These are phyloP conservation scores for Cephus runcator DNA, from an alignment of 2,888 invertebrate genomes.

Conservation along the genomic window DNA sequence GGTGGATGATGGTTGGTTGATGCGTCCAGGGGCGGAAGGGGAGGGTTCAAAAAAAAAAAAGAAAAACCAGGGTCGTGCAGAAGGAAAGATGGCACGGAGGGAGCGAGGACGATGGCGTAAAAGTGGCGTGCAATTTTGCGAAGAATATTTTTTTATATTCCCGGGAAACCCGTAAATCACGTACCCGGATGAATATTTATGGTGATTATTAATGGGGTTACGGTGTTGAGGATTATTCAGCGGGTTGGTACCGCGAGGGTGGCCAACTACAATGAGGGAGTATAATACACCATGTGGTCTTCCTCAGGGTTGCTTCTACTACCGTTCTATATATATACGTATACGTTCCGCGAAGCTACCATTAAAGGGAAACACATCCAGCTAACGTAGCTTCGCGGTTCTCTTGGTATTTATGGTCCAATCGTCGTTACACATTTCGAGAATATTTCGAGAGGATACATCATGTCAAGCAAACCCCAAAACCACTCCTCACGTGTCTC, in stretches of 20 bases:
- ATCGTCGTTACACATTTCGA: neutral
- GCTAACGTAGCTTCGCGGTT: neutral
- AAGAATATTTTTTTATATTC: constrained; percentile 22
- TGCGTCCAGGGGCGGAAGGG: neutral
- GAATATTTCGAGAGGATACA: neutral
- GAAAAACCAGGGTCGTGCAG: neutral
- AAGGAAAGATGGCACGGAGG: neutral
- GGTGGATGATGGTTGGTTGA: neutral
- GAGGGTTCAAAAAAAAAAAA: neutral
- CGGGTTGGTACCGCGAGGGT: neutral
- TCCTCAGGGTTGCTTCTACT: constrained; percentile 14
- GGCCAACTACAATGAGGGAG: constrained; percentile 30
- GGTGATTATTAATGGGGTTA: constrained; percentile 52
- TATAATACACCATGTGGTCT: constrained; percentile 47
- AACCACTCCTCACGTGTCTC: neutral
- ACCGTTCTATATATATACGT: neutral
- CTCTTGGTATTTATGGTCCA: neutral
- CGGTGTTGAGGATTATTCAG: constrained; percentile 46
- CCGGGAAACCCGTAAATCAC: constrained; percentile 44
- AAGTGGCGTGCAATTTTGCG: constrained; percentile 5
- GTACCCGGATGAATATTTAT: constrained; percentile 50
- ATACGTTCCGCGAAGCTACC: neutral
- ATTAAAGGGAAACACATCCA: neutral
- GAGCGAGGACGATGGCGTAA: neutral
- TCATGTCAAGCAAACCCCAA: neutral